Base-by-base conservation (phyloP, 2,888 invertebrate genomes). In the Boloria euphrosyne region DNA sequence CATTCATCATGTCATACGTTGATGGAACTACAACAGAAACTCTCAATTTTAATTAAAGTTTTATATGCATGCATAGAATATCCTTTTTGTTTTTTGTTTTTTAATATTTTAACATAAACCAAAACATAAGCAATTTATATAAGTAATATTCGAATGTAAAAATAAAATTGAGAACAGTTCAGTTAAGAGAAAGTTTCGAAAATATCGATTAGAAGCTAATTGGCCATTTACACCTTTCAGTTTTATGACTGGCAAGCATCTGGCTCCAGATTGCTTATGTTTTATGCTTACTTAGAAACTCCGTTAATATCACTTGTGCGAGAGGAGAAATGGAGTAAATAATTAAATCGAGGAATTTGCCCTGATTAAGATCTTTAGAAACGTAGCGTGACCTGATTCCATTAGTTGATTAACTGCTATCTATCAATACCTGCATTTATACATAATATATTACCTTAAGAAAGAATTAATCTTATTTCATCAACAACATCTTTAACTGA, bases 241-340 rank as follows among this genome's bases (percentile, higher is more conserved):
- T 83, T 89, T 89, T 89, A 89, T 86, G 86, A 82, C 80, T 81
- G 78, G 78, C 86, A 88, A 89, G 86, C 89, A 90, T 85, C 88
- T 88, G 88, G 87, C 84, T 76, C 78, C 78, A 89, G 89, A 88
- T 90, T 38, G 87, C 85, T 85, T 82, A 83, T 85, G 84, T 87
- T 89, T 88, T 89, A 89, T 87, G 86, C 81, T 85, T 86, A 86
- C 87, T 88, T 86, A 83, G 83, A 81, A 85, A 84, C 86, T 83
- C 77, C 57, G 51, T 67, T 57, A 60, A 61, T 67, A 67, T 64
- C 18, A 67, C 63, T 63, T 51, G 18, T 67, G 54, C 51, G 55
- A 38, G 10, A 38, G 31, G 7, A 38, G 52, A 47, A 65, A 38
- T 46, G 14, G 44, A 38, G 14, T 49, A 58, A 52, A 47, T 62